Evolutionary conservation across 2,888 invertebrate genomes (phyloP).

Genomic region (Drosophila falleni): DNA sequence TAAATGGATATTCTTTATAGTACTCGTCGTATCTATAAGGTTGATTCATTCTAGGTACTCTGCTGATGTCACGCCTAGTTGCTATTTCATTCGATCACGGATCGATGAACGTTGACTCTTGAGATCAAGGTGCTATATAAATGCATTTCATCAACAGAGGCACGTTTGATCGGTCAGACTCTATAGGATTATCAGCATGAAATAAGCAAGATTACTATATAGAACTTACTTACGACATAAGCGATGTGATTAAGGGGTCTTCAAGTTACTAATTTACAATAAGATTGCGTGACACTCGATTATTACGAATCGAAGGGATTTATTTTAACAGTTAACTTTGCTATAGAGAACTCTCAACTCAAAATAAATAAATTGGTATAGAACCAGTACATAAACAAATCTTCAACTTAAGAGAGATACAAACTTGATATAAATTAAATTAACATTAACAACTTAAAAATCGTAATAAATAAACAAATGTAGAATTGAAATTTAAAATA

Average conservation of each 20-base stretch:
- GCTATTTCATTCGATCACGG: not conserved
- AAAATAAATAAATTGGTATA: not conserved
- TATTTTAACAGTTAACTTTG: not conserved
- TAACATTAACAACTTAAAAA: not conserved
- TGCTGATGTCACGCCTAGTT: slow-evolving; percentile 27
- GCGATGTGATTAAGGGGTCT: not conserved
- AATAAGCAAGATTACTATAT: not conserved
- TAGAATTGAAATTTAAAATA: no score
- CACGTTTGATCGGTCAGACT: slow-evolving; percentile 22
- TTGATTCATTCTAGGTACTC: slow-evolving; percentile 29
- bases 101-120: slow-evolving; percentile 13
- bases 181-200: slow-evolving; percentile 7
- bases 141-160: slow-evolving; percentile 14
- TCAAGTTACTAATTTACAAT: slow-evolving; percentile 6
- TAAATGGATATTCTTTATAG: slow-evolving; percentile 23
- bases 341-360: not conserved
- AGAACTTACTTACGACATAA: slow-evolving; percentile 8
- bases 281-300: slow-evolving; percentile 1
- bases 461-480: not conserved
- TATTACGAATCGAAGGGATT: not conserved
- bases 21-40: slow-evolving; percentile 6
- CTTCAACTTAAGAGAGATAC: not conserved
- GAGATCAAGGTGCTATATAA: slow-evolving; percentile 36
- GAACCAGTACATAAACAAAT: not conserved
- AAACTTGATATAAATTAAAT: not conserved